Conservation (phyloP, 2,113 vertebrate genomes). For the Takifugu bimaculatus region DNA sequence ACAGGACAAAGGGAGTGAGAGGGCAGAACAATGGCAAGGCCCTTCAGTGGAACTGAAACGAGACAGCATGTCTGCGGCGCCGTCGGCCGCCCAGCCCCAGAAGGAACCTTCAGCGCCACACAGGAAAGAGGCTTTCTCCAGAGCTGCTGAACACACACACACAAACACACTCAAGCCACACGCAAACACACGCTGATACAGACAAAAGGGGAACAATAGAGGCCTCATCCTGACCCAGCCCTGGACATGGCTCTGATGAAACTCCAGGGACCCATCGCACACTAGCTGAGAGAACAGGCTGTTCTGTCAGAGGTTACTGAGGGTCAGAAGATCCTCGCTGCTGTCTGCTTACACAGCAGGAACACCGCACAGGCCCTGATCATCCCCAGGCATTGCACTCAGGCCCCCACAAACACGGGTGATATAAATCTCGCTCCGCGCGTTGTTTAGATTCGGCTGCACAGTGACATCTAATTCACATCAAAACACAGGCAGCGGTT, state of each 20-base stretch:
- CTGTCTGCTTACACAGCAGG: slow-evolving; percentile 33
- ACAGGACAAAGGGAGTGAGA: slow-evolving; percentile 64
- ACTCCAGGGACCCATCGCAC: slow-evolving; percentile 60
- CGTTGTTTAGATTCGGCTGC: too few relatives aligned
- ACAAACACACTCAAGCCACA: slow-evolving; percentile 24
- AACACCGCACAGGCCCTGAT: neutral
- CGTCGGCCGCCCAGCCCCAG: slow-evolving; percentile 45
- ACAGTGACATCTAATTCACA: too few relatives aligned
- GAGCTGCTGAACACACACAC: slow-evolving; percentile 34
- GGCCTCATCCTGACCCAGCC: slow-evolving; percentile 52
- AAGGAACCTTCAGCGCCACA: slow-evolving; percentile 65
- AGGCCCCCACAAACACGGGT: too few relatives aligned
- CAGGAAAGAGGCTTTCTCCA: slow-evolving; percentile 74
- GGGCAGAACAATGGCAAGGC: slow-evolving; percentile 75
- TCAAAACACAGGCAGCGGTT: too few relatives aligned
- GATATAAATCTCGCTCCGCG: too few relatives aligned
- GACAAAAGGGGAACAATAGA: slow-evolving; percentile 51
- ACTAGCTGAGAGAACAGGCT: slow-evolving; percentile 45
- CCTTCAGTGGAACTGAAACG: slow-evolving; percentile 64
- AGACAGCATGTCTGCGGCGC: slow-evolving; percentile 76
- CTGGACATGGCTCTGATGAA: slow-evolving; percentile 46
- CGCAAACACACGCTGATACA: slow-evolving; percentile 22
- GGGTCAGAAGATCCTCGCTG: slow-evolving; percentile 15
- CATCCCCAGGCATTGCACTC: neutral
- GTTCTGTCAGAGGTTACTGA: slow-evolving; percentile 42